phyloP scores from a whole-genome alignment of 2,888 invertebrate species.

The Mayetiola destructor region DNA sequence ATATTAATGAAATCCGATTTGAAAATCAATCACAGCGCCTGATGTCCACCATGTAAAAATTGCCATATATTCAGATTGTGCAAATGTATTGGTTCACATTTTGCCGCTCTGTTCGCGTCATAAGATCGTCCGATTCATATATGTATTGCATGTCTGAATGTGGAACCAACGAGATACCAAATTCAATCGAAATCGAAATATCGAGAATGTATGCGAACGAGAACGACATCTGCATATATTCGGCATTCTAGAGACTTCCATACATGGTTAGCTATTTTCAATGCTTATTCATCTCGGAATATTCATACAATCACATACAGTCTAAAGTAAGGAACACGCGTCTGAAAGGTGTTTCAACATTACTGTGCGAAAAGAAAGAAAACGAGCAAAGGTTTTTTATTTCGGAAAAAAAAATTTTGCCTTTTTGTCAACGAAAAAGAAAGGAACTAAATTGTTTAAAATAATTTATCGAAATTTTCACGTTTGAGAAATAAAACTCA shows the following conservation, averaged over 20 bases:
- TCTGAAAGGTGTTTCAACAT: conserved; percentile 8
- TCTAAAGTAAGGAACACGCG: conserved; percentile 3
- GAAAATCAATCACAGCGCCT: no score
- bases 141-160: no score
- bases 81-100: no score
- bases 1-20: no score
- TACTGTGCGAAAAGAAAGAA: background rate
- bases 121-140: no score
- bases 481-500: background rate
- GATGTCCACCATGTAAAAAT: no score
- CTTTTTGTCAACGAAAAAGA: no score
- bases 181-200: background rate
- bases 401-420: background rate
- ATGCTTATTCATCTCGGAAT: background rate
- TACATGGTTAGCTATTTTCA: conserved; percentile 9
- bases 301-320: conserved; percentile 11
- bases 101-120: no score
- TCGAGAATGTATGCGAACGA: background rate
- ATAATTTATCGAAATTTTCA: no score
- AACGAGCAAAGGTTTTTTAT: background rate
- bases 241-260: conserved; percentile 12
- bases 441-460: no score
- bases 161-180: background rate
- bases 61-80: no score
- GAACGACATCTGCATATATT: background rate